Evolutionary conservation across 1,140 invertebrate species (phyloP).

Genomic region (Aricia agestis): DNA sequence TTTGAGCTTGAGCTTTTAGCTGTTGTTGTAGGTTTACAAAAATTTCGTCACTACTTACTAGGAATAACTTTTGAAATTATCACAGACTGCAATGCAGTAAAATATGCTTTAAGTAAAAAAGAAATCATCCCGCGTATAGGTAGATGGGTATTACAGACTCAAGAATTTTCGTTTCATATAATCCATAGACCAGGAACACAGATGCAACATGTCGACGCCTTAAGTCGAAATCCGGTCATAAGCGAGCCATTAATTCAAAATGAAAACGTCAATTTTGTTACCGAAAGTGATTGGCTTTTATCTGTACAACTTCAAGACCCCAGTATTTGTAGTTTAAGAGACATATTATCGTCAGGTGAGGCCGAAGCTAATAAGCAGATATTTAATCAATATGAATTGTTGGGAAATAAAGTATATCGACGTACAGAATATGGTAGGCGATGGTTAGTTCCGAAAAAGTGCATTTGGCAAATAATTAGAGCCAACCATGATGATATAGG

Average conservation of each 20-base stretch:
- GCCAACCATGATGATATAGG: conserved; percentile 29
- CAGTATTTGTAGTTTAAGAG: conserved; percentile 25
- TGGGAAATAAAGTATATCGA: conserved; percentile 33
- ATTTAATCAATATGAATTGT: conserved; percentile 31
- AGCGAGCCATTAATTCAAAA: not conserved
- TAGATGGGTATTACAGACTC: conserved; percentile 37
- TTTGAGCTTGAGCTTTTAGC: conserved; percentile 34
- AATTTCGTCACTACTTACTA: conserved; percentile 37
- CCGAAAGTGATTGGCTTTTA: conserved; percentile 23
- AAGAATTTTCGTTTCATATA: conserved; percentile 36
- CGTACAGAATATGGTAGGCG: conserved; percentile 28
- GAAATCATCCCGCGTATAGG: conserved; percentile 28
- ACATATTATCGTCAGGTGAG: conserved; percentile 31
- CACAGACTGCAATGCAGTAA: conserved; percentile 26
- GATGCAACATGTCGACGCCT: conserved; percentile 35
- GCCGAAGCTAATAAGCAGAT: conserved; percentile 31
- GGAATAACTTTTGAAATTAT: conserved; percentile 24
- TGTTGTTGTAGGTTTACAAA: conserved; percentile 36
- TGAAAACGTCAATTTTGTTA: not conserved
- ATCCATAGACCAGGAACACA: conserved; percentile 30
- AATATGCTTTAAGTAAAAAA: conserved; percentile 20
- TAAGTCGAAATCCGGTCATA: conserved; percentile 16
- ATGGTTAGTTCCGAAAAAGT: conserved; percentile 30
- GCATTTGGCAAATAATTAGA: conserved; percentile 27
- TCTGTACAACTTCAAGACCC: conserved; percentile 35